Evolutionary conservation across 23 tunicate species (phyloP), one percentile per base, ranked within the genome.

Genomic region (Phallusia fumigata): DNA sequence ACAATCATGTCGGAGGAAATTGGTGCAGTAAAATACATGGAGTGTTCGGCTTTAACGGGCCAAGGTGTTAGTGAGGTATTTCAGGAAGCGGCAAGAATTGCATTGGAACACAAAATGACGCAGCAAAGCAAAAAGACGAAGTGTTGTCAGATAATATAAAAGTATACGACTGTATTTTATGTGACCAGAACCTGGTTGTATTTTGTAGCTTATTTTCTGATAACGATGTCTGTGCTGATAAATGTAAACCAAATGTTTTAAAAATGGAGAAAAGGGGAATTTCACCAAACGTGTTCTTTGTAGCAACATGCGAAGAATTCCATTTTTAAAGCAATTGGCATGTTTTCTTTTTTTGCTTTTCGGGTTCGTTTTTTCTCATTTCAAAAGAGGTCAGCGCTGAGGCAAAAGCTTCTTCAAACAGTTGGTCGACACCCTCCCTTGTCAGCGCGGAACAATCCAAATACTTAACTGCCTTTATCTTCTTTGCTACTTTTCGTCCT

Each of bases 1-100:
- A 51, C 21, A 30, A 10, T 40, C 49, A 6, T 52, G 45, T 75
- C 83, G 16, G 40, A 51, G 6, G 83, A 80, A 18, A 53, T 80
- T 18, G 74, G 45, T 19, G 83, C 83, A 40, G 74, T 32, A 51
- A 80, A 80, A 52, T 80, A 80, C 58, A 33, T 80, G 73, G 83
- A 80, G 50, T 80, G 83, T 34, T 80, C 83, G 58, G 74, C 83
- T 5, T 33, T 80, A 28, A 80, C 83, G 18, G 40, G 73, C 74
- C 33, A 52, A 24, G 83, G 83, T 6, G 36, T 80, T 26, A 26
- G 33, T 18, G 73, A 80, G 22, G 83, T 80, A 24, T 80, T 80
- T 34, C 33, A 80, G 19, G 73, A 53, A 33, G 83, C 83, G 18
- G 45, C 50, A 8, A 51, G 45, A 31, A 34, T 80, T 32, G 73